Conservation (phyloP, 2,113 vertebrate genomes). For the Phrynosoma blainvillii region DNA sequence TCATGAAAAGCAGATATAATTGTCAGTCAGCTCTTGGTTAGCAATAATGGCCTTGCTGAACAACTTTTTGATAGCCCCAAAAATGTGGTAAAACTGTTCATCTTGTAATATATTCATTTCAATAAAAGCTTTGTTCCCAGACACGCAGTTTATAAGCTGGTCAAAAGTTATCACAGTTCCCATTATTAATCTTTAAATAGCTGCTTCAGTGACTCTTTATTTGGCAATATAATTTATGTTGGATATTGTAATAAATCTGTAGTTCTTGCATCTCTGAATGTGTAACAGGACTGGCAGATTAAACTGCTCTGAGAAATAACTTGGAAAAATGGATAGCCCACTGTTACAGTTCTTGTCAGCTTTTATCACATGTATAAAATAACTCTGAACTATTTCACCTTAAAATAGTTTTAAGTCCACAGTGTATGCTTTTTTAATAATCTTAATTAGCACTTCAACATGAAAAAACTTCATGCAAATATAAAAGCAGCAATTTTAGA, state of each 20-base stretch:
- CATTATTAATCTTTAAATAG: slow-evolving; percentile 47
- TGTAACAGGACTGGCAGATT: slow-evolving; percentile 54
- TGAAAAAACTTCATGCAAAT: neutral
- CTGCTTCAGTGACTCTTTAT: slow-evolving; percentile 58
- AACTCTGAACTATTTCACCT: slow-evolving; percentile 50
- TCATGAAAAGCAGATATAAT: neutral
- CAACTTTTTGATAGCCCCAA: slow-evolving; percentile 20
- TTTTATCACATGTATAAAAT: slow-evolving; percentile 36
- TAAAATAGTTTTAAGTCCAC: slow-evolving; percentile 24
- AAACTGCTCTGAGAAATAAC: slow-evolving; percentile 57
- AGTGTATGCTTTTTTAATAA: neutral
- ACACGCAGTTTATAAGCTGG: slow-evolving; percentile 35
- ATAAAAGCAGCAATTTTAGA: neutral
- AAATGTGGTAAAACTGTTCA: neutral
- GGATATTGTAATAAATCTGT: slow-evolving; percentile 68
- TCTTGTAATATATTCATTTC: slow-evolving; percentile 24
- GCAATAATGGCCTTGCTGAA: neutral
- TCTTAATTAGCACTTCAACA: neutral
- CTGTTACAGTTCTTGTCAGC: slow-evolving; percentile 50
- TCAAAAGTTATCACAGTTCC: slow-evolving; percentile 41
- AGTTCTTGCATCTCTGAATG: slow-evolving; percentile 50
- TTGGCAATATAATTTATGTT: slow-evolving; percentile 52
- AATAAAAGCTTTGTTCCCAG: neutral
- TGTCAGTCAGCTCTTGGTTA: slow-evolving; percentile 31
- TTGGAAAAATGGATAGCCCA: slow-evolving; percentile 51